These are phyloP conservation scores for Syrmaticus mikado DNA, from an alignment of 2,113 vertebrate species.

Conservation along the genomic window DNA sequence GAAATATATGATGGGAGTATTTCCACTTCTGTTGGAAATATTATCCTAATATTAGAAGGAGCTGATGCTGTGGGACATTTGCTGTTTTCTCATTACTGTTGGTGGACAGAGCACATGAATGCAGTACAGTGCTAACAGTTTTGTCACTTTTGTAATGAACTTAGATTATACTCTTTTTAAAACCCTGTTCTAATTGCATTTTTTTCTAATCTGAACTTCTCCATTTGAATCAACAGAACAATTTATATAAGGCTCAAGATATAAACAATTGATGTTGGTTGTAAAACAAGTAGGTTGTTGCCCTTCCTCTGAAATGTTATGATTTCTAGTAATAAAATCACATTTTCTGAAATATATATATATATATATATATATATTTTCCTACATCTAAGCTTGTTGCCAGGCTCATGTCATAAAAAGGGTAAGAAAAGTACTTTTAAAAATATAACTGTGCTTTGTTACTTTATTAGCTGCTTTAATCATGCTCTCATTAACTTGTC, in stretches of 20 bases:
- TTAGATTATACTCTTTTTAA: neutral
- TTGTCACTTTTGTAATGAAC: neutral
- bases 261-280: neutral
- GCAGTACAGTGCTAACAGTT: neutral
- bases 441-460: conserved; percentile 12
- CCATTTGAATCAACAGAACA: neutral
- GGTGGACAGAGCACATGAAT: neutral
- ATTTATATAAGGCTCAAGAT: neutral
- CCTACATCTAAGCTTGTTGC: neutral
- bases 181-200: neutral
- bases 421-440: conserved; percentile 26
- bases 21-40: neutral
- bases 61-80: neutral
- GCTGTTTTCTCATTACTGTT: neutral
- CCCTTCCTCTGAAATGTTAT: neutral
- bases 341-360: neutral
- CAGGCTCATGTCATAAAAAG: neutral
- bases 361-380: neutral
- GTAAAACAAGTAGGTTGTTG: neutral
- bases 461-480: conserved; percentile 35
- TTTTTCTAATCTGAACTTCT: neutral
- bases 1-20: neutral
- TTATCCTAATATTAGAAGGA: neutral
- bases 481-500: conserved; percentile 33
- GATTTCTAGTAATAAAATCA: neutral